Percentiles rank a stretch among this genome's conserved stretches.
phyloP scores from a whole-genome alignment of 2,113 vertebrate genomes.

The Pipra filicauda region DNA sequence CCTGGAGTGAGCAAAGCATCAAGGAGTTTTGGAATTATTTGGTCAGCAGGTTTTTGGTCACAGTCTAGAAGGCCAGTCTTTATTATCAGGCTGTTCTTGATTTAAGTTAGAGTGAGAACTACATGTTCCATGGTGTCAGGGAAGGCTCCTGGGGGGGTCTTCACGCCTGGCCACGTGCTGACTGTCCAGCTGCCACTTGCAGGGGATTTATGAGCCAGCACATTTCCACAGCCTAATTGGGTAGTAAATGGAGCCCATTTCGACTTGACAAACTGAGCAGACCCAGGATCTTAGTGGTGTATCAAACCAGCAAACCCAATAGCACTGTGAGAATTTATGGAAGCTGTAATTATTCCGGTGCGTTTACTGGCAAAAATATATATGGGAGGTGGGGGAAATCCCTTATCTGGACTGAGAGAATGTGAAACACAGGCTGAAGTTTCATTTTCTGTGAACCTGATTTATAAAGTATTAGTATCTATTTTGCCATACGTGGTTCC shows the following conservation, averaged over 20 bases:
- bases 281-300: not conserved
- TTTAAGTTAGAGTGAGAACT: not conserved
- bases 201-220: not conserved
- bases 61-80: not conserved
- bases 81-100: too few species aligned
- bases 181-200: not conserved
- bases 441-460: not conserved
- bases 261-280: not conserved
- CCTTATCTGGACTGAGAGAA: not conserved
- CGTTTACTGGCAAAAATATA: not conserved
- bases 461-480: not conserved
- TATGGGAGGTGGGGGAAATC: not conserved
- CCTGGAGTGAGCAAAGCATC: not conserved
- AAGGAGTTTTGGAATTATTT: not conserved
- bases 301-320: not conserved
- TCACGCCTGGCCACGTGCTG: accelerated
- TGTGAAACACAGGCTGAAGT: not conserved
- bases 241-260: not conserved
- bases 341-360: not conserved
- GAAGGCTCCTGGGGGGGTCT: not conserved
- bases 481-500: not conserved
- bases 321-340: not conserved
- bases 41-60: not conserved
- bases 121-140: accelerated
- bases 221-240: not conserved